These are phyloP conservation scores for Belonocnema kinseyi DNA, from an alignment of 1,140 invertebrate species.

Conservation along the genomic window DNA sequence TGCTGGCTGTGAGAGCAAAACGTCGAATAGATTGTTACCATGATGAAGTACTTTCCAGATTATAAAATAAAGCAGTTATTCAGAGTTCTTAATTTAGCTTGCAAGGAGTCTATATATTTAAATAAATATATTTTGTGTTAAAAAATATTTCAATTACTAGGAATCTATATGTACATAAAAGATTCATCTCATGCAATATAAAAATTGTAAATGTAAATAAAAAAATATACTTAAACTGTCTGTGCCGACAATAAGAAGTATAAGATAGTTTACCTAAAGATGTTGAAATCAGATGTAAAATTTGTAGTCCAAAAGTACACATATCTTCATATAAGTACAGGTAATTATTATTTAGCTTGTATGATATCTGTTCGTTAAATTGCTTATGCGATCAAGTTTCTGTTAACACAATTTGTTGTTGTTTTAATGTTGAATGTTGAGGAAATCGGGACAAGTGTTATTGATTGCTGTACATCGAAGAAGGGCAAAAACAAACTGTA, in stretches of 20 bases:
- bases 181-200: not conserved
- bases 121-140: too few species aligned
- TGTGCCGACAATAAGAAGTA: conserved; percentile 20
- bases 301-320: not conserved
- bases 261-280: not conserved
- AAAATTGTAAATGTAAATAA: not conserved
- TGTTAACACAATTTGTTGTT: conserved; percentile 28
- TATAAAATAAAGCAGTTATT: not conserved
- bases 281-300: not conserved
- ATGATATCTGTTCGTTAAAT: too few species aligned
- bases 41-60: not conserved
- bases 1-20: conserved; percentile 14
- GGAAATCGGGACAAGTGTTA: conserved; percentile 29
- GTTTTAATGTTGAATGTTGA: conserved; percentile 31
- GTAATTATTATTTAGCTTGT: too few species aligned
- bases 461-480: conserved; percentile 36
- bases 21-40: not conserved
- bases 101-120: too few species aligned
- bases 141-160: not conserved
- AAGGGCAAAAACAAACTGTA: conserved; percentile 26
- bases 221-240: not conserved
- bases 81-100: too few species aligned
- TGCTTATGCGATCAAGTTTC: too few species aligned
- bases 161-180: not conserved
- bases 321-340: too few species aligned